phyloP scores from a whole-genome alignment of 2,797 vertebrate genomes.

The Balearica regulorum region DNA sequence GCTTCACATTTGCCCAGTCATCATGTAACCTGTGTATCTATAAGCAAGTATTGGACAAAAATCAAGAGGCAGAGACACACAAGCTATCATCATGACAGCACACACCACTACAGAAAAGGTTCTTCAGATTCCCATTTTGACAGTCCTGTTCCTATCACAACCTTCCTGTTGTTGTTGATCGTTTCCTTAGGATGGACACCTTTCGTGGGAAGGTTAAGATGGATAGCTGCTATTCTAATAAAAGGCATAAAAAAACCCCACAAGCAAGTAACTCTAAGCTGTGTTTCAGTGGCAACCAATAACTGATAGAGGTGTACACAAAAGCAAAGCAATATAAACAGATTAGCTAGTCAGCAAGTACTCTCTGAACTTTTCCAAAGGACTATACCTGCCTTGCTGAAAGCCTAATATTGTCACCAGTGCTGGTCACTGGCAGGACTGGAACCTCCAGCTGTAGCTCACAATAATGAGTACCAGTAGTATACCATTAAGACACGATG shows the following conservation, averaged over 20 bases:
- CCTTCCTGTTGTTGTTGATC: background rate
- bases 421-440: background rate
- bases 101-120: background rate
- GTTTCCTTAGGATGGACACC: background rate
- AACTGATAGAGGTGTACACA: background rate
- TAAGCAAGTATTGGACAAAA: background rate
- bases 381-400: background rate
- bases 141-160: background rate
- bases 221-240: background rate
- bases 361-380: background rate
- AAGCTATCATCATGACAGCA: background rate
- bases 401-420: background rate
- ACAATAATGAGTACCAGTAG: background rate
- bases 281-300: background rate
- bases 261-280: background rate
- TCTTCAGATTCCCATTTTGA: background rate
- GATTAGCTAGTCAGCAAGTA: background rate
- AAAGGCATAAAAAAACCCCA: background rate
- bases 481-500: fast-evolving
- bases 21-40: background rate
- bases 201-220: background rate
- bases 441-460: background rate
- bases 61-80: background rate
- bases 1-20: background rate
- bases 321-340: background rate